phyloP scores from a whole-genome alignment of 2,888 invertebrate species.

The Pyrgus malvae region DNA sequence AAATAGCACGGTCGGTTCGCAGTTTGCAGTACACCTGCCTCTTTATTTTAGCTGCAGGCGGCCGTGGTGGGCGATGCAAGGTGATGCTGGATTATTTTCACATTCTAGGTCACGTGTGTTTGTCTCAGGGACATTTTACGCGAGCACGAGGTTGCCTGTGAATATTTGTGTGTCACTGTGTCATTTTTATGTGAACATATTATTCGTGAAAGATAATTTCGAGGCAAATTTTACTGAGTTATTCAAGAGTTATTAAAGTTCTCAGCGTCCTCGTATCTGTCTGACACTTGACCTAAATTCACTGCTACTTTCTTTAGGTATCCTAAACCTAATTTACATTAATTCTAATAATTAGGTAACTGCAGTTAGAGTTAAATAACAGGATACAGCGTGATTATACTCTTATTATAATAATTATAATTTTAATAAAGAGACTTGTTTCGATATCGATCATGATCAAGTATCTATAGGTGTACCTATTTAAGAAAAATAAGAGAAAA shows the following conservation, averaged over 20 bases:
- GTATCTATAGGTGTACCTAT: too few species aligned
- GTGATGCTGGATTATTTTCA: constrained; percentile 76
- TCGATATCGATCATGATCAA: background rate
- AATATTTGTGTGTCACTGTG: constrained; percentile 45
- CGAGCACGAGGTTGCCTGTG: constrained; percentile 44
- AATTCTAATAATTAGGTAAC: background rate
- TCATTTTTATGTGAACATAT: constrained; percentile 28
- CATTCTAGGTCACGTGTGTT: constrained; percentile 73
- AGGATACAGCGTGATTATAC: too few species aligned
- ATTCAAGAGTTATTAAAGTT: background rate
- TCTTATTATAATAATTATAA: too few species aligned
- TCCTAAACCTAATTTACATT: background rate
- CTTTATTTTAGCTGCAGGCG: constrained; percentile 69
- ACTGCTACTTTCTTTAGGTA: background rate
- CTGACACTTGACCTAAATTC: background rate
- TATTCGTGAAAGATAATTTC: constrained; percentile 15
- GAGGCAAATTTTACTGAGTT: constrained; percentile 1
- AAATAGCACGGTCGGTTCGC: constrained; percentile 44
- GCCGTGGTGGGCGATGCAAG: constrained; percentile 68
- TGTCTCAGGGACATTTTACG: constrained; percentile 72
- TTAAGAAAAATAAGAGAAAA: background rate
- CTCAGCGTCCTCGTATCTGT: background rate
- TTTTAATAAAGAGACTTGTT: too few species aligned
- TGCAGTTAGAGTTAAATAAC: too few species aligned
- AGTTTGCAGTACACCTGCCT: constrained; percentile 61